Conservation (phyloP, 2,888 invertebrate species). For the Platycheirus rosarum region DNA sequence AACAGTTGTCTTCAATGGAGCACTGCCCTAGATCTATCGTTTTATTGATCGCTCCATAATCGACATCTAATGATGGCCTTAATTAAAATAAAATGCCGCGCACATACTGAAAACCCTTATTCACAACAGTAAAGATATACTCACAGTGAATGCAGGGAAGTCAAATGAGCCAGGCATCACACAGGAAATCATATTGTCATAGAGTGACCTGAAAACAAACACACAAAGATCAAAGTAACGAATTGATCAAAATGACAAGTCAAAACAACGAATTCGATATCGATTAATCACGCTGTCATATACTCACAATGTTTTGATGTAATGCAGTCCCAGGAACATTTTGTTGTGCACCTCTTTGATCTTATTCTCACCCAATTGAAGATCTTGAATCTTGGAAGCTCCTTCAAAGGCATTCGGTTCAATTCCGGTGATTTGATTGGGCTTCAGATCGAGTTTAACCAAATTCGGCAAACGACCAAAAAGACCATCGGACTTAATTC, state of each 20-base stretch:
- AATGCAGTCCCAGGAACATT: constrained; percentile 95
- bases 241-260: constrained; percentile 28
- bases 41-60: constrained; percentile 38
- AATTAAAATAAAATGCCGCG: constrained; percentile 41
- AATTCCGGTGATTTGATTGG: constrained; percentile 94
- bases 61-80: constrained; percentile 56
- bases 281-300: constrained; percentile 26
- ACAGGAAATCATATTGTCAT: constrained; percentile 94
- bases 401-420: constrained; percentile 97
- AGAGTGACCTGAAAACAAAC: constrained; percentile 87
- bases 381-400: constrained; percentile 92
- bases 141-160: constrained; percentile 91
- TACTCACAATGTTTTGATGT: constrained; percentile 90
- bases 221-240: too few relatives aligned
- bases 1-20: constrained; percentile 41
- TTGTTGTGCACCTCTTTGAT: constrained; percentile 94
- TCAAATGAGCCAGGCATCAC: constrained; percentile 97
- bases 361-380: constrained; percentile 94
- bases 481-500: constrained; percentile 93
- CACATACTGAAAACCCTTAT: background rate
- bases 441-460: constrained; percentile 93
- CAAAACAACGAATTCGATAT: constrained; percentile 21
- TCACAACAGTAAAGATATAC: constrained; percentile 81
- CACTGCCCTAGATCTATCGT: constrained; percentile 47
- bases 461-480: constrained; percentile 95